These are phyloP conservation scores for Epinotia bilunana DNA, from an alignment of 2,888 invertebrate genomes.

Conservation along the genomic window DNA sequence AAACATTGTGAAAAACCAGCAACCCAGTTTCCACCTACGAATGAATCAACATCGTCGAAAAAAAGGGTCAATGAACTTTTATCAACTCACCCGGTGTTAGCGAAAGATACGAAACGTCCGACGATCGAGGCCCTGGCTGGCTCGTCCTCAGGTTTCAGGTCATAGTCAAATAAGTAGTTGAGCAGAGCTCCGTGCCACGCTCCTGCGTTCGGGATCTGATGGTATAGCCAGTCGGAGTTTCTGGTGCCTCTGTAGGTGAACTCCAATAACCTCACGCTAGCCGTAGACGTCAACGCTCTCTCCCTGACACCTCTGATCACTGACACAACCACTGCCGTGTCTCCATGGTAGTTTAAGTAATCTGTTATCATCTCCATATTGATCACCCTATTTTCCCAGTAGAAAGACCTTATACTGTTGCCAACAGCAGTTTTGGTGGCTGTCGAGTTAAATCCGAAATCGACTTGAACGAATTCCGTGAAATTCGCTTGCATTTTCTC, in stretches of 20 bases:
- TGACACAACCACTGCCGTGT: constrained; percentile 66
- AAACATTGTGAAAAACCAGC: constrained; percentile 14
- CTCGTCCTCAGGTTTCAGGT: constrained; percentile 58
- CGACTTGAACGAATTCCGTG: constrained; percentile 67
- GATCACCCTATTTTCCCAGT: constrained; percentile 62
- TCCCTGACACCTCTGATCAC: constrained; percentile 65
- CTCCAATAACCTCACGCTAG: constrained; percentile 65
- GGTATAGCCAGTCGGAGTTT: constrained; percentile 66
- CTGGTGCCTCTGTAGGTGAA: constrained; percentile 67
- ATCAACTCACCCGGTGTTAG: constrained; percentile 65
- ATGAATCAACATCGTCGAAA: background rate
- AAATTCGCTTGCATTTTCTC: constrained; percentile 69
- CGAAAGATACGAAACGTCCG: constrained; percentile 62
- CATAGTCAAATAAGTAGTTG: constrained; percentile 69
- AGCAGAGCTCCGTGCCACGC: constrained; percentile 70
- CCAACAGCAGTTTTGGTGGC: constrained; percentile 55
- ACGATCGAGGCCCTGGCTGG: constrained; percentile 57
- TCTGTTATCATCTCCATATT: constrained; percentile 67
- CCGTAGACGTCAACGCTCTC: constrained; percentile 62
- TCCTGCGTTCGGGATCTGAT: constrained; percentile 65
- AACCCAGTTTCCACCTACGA: background rate
- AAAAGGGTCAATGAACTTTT: constrained; percentile 12
- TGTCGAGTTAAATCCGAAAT: constrained; percentile 58
- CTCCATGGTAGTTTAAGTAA: constrained; percentile 73
- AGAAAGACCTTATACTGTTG: constrained; percentile 61